Base-by-base conservation (phyloP, 2,888 invertebrate species). In the Eulithis testata region DNA sequence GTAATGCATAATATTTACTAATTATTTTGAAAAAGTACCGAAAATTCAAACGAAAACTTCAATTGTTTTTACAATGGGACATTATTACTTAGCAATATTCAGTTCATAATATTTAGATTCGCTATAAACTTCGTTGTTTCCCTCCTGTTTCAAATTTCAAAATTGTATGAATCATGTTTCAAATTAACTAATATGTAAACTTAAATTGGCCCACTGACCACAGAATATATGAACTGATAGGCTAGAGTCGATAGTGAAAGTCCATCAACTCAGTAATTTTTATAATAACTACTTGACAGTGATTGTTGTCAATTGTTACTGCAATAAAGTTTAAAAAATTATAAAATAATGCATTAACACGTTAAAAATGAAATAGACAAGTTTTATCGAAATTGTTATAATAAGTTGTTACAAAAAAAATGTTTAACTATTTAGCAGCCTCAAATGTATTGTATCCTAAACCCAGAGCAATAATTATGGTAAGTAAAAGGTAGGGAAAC, bases 401-500 rank as follows among this genome's bases (percentile, higher is more conserved):
- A 37, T 54, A 49, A 49, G 40, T 50, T 14, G 21, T 52, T 44
- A 65, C 64, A 31, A 65, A 76, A 49, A 60, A 12, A n/a, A 36
- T 37, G 53, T 31, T 53, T 47, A 60, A 40, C n/a, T 44, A 36
- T 45, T 11, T 36, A 45, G 31, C 47, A 14, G 47, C 57, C 31
- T 37, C 36, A 6, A 11, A 40, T 40, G 9, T 12, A 44, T 3
- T 21, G 21, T 40, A 44, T 11, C 49, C 37, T 21, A 11, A 55
- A 73, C 74, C 75, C 14, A 47, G 12, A 84, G 80, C 83, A 85
- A 82, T 83, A 84, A 82, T 75, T 51, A 70, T 69, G 44, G 78
- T 77, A 82, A 79, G 72, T 76, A 81, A 80, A 72, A 80, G 73
- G 77, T 73, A 64, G 78, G 84, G 78, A 79, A 84, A 78, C 78